Base-by-base conservation (phyloP, 2,113 vertebrate genomes). In the Lucifuga dentata region DNA sequence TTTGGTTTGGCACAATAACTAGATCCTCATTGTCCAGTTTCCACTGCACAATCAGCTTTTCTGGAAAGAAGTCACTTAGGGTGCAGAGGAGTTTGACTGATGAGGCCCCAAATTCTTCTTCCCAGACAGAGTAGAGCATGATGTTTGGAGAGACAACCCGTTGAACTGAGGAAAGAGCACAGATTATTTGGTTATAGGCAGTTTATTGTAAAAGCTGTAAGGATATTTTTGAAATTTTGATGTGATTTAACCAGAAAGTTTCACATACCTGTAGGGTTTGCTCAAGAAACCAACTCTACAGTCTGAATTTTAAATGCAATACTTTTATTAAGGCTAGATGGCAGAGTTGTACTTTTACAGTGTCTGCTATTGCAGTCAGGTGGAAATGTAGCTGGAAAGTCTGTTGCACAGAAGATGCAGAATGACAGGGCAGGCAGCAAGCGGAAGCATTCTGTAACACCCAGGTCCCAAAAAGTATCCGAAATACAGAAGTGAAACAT, bases 401-500 rank as follows among this genome's bases (percentile, higher is more conserved):
- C 43, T 36, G 69, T 76, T 67, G 36, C 40, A 59, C 77, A 88
- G 69, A 81, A 60, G 67, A 76, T 38, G 64, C 26, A 57, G 53
- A 43, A 53, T 69, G 59, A 70, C 51, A 83, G 24, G 63, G 73
- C 78, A 80, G 80, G 72, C 72, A 80, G 86, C 73, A 56, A 67
- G 79, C 69, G 36, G 72, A 78, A 85, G 66, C 63, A 39, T 71
- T 73, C 52, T 60, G 55, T 61, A 85, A 89, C 63, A 80, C 29
- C 60, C 70, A 65, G 38, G 16, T 39, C 44, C 19, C 43, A 63
- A 74, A 79, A 81, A 68, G 78, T 70, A 12, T 39, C 49, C n/a
- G 67, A 75, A 77, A 87, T 49, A 48, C 53, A 91, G 90, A 92
- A 92, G 67, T 85, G 90, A 91, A 86, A 90, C 53, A 33, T 15